Evolutionary conservation across 2,888 invertebrate species (phyloP).

Genomic region (Tipula vernalis): DNA sequence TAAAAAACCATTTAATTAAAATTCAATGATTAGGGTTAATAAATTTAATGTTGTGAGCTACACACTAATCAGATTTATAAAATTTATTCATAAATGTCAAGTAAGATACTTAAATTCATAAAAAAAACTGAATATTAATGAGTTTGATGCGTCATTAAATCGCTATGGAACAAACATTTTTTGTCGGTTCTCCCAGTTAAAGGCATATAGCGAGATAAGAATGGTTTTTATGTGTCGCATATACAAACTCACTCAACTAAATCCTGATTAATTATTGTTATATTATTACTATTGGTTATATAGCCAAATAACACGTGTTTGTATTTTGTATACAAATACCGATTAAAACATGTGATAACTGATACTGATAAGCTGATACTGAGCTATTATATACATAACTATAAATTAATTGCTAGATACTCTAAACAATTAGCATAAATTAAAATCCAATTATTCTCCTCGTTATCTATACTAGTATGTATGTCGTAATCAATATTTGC

Average conservation of each 20-base stretch:
- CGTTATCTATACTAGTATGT: neutral
- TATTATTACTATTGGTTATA: too few species aligned
- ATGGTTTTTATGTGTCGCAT: too few species aligned
- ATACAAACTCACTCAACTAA: neutral
- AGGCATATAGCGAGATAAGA: too few species aligned
- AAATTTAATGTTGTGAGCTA: neutral
- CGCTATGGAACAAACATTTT: neutral
- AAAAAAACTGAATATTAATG: neutral
- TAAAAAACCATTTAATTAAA: neutral
- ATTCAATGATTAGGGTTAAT: neutral
- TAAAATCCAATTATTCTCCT: neutral
- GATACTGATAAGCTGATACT: neutral
- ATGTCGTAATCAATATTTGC: neutral
- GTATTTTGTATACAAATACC: neutral
- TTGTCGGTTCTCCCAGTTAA: too few species aligned
- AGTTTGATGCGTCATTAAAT: neutral
- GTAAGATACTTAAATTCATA: neutral
- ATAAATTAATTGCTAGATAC: neutral
- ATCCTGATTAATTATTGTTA: neutral
- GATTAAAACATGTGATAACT: neutral
- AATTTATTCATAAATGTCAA: neutral
- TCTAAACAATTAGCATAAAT: neutral
- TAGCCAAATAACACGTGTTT: neutral
- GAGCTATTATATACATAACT: neutral
- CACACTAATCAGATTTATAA: neutral